These are phyloP conservation scores for Actinostola sp. DNA, from an alignment of 92 coral and sea anemone genomes.

Conservation along the genomic window DNA sequence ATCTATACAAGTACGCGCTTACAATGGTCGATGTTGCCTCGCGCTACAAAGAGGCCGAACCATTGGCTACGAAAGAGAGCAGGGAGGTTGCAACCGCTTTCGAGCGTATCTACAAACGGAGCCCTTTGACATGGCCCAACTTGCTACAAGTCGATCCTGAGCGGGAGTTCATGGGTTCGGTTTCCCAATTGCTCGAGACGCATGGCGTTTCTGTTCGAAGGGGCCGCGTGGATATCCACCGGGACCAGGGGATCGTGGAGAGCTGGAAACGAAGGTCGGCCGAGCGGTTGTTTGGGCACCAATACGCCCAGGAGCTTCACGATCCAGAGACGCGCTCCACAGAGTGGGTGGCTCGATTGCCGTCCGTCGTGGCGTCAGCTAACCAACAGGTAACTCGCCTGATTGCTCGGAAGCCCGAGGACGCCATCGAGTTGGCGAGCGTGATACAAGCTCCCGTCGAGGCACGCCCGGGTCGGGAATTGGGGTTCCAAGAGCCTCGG, in stretches of 20 bases:
- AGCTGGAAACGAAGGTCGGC: slow-evolving; percentile 11
- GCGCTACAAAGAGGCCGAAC: slow-evolving; percentile 37
- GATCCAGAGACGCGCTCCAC: not conserved
- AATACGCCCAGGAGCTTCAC: slow-evolving; percentile 19
- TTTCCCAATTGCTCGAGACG: too few species aligned
- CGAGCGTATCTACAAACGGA: slow-evolving; percentile 19
- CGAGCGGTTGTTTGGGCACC: slow-evolving; percentile 8
- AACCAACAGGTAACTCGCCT: not conserved
- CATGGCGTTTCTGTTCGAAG: not conserved
- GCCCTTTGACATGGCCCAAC: slow-evolving; percentile 30
- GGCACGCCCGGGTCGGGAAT: not conserved
- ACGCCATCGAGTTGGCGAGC: not conserved
- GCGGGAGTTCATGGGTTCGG: too few species aligned
- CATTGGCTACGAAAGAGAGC: slow-evolving; percentile 8
- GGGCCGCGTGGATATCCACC: slow-evolving; percentile 7
- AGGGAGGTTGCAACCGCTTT: slow-evolving; percentile 29
- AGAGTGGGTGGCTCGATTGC: slow-evolving; percentile 14
- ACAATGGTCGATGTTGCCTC: slow-evolving; percentile 25
- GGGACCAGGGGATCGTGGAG: slow-evolving; percentile 11
- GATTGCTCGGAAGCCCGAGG: slow-evolving; percentile 7
- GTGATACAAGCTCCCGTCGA: not conserved
- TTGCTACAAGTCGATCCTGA: slow-evolving; percentile 32
- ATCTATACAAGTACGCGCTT: slow-evolving; percentile 26
- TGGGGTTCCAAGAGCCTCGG: not conserved
- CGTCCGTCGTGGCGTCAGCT: slow-evolving; percentile 9